These are phyloP conservation scores for Agrochola lota DNA, from an alignment of 2,888 invertebrate genomes.

Conservation along the genomic window DNA sequence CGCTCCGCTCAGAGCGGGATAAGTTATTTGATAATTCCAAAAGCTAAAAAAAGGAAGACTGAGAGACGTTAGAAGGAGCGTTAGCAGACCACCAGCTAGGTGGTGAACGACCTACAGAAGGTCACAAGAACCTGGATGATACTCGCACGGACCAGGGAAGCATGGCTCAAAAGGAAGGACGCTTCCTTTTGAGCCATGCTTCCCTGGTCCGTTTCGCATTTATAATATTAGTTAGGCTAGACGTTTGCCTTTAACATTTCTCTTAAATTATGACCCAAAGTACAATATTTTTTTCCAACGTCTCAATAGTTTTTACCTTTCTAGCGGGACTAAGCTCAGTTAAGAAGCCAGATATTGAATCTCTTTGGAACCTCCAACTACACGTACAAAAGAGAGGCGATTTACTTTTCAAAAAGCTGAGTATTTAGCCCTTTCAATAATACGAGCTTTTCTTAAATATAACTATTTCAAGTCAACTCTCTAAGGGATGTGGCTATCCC, in stretches of 20 bases:
- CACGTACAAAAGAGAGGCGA: neutral
- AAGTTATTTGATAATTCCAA: too few species aligned
- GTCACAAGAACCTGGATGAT: neutral
- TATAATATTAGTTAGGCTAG: too few species aligned
- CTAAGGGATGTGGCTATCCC: constrained; percentile 1
- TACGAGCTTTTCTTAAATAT: neutral
- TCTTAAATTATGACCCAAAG: too few species aligned
- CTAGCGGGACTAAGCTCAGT: neutral
- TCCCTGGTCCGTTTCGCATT: too few species aligned
- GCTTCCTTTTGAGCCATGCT: too few species aligned
- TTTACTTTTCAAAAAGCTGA: constrained; percentile 13
- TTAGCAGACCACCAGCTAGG: neutral
- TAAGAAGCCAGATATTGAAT: neutral
- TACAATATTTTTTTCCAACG: neutral
- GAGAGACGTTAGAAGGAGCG: neutral
- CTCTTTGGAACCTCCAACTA: neutral
- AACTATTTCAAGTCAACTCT: constrained; percentile 17
- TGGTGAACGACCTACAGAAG: neutral
- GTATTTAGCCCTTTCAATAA: constrained; percentile 20
- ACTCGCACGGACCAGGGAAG: neutral
- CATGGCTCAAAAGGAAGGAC: neutral
- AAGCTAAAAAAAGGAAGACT: too few species aligned
- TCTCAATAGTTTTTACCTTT: neutral
- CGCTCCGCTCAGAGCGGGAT: too few species aligned
- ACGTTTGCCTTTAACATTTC: too few species aligned